phyloP scores from a whole-genome alignment of 1,140 invertebrate species.

The Helicorthomorpha holstii region DNA sequence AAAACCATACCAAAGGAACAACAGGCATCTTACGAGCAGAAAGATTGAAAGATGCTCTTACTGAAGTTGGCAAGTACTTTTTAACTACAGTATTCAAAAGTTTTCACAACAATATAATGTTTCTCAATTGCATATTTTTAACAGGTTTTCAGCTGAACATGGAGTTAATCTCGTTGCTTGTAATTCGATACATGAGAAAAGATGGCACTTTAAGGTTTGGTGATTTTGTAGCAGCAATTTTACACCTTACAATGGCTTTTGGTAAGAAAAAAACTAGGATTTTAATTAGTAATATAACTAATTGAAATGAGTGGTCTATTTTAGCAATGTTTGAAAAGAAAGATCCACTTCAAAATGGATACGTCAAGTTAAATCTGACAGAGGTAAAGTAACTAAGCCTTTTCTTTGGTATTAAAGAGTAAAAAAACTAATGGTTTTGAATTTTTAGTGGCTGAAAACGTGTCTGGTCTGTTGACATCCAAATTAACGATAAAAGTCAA shows the following conservation, averaged over 20 bases:
- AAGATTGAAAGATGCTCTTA: conserved; percentile 58
- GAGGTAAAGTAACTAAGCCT: conserved; percentile 36
- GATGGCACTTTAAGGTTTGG: conserved; percentile 83
- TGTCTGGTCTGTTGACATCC: not conserved
- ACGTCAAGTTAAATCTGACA: conserved; percentile 54
- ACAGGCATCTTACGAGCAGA: conserved; percentile 77
- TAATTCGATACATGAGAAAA: conserved; percentile 77
- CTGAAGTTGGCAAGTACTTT: conserved; percentile 48
- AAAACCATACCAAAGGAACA: conserved; percentile 76
- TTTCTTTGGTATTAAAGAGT: not conserved
- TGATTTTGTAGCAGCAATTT: conserved; percentile 75
- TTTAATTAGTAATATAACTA: not conserved
- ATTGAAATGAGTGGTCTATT: conserved; percentile 16
- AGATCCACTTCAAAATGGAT: conserved; percentile 63
- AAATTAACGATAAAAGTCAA: too few species aligned
- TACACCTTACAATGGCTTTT: conserved; percentile 73
- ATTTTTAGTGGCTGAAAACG: not conserved
- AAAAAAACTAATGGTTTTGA: not conserved
- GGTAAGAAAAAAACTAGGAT: conserved; percentile 36
- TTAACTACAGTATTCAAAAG: not conserved
- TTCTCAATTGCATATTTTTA: conserved; percentile 14
- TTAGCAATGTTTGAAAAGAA: conserved; percentile 61
- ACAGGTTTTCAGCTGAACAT: conserved; percentile 47
- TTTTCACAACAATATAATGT: not conserved
- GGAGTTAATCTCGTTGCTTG: conserved; percentile 42